These are phyloP conservation scores for Adelges cooleyi DNA, from an alignment of 1,140 invertebrate species.

Conservation along the genomic window DNA sequence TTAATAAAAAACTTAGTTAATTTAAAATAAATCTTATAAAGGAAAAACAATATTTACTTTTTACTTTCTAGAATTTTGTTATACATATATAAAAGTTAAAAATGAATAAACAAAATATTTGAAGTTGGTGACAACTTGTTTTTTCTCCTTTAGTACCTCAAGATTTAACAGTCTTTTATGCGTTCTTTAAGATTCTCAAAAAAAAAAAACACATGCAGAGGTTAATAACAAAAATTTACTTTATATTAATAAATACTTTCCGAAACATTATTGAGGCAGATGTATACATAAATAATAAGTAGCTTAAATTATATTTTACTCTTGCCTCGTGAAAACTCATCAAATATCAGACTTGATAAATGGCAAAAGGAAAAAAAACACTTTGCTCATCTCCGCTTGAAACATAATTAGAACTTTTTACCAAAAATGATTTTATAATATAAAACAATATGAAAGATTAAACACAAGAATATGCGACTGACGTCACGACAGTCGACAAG, in stretches of 20 bases:
- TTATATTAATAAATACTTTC: conserved; percentile 6
- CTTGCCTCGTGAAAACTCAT: not conserved
- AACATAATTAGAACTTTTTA: conserved; percentile 2
- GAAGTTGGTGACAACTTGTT: not conserved
- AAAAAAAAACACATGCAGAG: not conserved
- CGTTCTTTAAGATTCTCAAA: too few relatives aligned
- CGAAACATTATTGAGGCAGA: not conserved
- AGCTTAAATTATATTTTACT: not conserved
- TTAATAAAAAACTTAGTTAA: not conserved
- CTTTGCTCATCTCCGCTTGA: not conserved
- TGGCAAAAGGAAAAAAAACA: not conserved
- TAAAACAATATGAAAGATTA: conserved; percentile 18
- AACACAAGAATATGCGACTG: not conserved
- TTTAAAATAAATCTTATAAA: conserved; percentile 13
- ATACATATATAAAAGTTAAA: not conserved
- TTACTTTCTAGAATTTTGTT: not conserved
- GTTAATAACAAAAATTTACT: not conserved
- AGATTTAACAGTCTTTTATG: not conserved
- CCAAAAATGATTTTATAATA: not conserved
- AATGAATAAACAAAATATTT: conserved; percentile 8
- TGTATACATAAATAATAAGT: not conserved
- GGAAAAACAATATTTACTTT: conserved; percentile 10
- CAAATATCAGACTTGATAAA: not conserved
- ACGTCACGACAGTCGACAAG: conserved; percentile 13
- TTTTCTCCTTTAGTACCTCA: not conserved